Base-by-base conservation (phyloP, 2,797 vertebrate genomes). In the Rhadinocentrus ornatus region DNA sequence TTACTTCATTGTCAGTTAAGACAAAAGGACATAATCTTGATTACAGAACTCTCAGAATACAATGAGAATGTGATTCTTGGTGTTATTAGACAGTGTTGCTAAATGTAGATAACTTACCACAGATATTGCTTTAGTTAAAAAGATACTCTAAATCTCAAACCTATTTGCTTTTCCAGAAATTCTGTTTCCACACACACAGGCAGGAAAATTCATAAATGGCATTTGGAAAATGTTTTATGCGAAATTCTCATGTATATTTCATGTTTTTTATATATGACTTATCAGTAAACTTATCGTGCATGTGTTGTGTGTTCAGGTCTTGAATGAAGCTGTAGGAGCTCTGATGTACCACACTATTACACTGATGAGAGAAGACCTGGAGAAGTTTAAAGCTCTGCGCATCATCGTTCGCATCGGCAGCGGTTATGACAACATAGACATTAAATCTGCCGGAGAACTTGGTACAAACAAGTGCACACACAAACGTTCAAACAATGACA, bases 281-380 rank as follows among this genome's bases (percentile, higher is more conserved):
- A 1, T 1, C 22, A 7, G 24, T 32, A 16, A 54, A 61, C 12
- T 20, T 4, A 37, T 24, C 4, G n/a, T 75, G 15, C 54, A 10
- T 68, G 3, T 69, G 50, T 55, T 78, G 61, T 75, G 63, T 78
- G 69, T 79, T 20, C 89, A 99, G 98, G 98, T 99, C 89, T 94
- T 99, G 92, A 99, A 99, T 46, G 98, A 99, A 92, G 98, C 98
- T 0, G 97, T 99, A 75, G 98, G 97, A 32, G 98, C 98, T 1
- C 92, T 99, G 82, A 99, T 99, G 97, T 99, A 99, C 89, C 98
- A 99, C 93, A 99, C 98, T 74, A 99, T 99, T 93, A 99, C 97
- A 24, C 94, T 99, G 86, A 99, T 97, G 87, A 93, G 97, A 77
- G 98, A 99, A 92, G 98, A 99, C 83, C 92, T 99, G 93, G 98